Base-by-base conservation (phyloP, 1,140 invertebrate species). In the Drosophila dunni region DNA sequence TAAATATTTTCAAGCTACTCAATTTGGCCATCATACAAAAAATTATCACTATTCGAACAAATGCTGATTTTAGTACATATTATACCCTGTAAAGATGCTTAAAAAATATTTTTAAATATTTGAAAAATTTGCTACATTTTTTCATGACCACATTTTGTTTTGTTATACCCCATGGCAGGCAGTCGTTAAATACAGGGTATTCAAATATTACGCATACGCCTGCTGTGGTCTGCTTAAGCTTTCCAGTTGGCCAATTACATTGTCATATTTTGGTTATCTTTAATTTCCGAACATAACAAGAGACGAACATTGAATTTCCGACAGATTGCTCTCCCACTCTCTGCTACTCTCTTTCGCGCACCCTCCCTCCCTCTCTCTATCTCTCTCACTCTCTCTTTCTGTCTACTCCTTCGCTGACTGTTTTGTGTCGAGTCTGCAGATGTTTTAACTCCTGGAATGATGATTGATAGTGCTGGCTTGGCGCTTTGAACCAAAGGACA, bases 391-490 rank as follows among this genome's bases (percentile, higher is more conserved):
- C 54, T 3, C 20, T n/a, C 20, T 33, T 17, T 15, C 46, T 24
- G 4, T 42, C 7, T 17, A n/a, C 3, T 6, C 58, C 36, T 20
- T 33, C 42, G 8, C 9, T 15, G 10, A n/a, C 40, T 57, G 58
- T 24, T 15, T 63, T 40, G 34, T 29, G 56, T 45, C 15, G 42
- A 42, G 51, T 24, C 51, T 73, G 69, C 45, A 65, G 53, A 44
- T 71, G 54, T 66, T 58, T 72, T 45, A 53, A 57, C 70, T 73
- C 34, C 64, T 54, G 40, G 10, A 54, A 73, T 57, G 53, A 70
- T 75, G 72, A 75, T 75, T 75, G 72, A 75, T 75, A 53, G 34
- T 64, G 38, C 60, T 53, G 57, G 62, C 36, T 38, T 51, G 33
- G 20, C 17, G 44, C 38, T 44, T 44, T 64, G 7, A 38, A 44